Evolutionary conservation across 2,113 vertebrate genomes (phyloP).

Genomic region (Chrysochloris asiatica): DNA sequence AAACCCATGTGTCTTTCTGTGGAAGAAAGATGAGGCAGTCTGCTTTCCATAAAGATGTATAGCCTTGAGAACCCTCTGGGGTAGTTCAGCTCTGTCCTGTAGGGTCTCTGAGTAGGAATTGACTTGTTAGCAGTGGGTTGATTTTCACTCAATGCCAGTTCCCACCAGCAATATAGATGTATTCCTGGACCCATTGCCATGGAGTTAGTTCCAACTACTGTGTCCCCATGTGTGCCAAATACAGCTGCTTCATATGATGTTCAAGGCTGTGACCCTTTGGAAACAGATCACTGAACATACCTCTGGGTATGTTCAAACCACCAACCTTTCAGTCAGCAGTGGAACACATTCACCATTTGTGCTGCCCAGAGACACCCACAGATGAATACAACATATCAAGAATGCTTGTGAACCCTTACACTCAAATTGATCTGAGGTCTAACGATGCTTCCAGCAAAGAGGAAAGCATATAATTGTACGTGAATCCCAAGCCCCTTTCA

Average conservation of each 20-base stretch:
- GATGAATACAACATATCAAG: background rate
- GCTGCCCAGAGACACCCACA: background rate
- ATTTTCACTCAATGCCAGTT: no score
- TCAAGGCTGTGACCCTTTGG: background rate
- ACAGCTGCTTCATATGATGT: background rate
- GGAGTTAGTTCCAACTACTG: background rate
- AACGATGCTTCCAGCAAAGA: background rate
- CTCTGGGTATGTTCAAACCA: background rate
- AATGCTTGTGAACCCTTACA: background rate
- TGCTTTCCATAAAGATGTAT: no score
- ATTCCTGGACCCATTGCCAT: no score
- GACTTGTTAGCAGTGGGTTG: no score
- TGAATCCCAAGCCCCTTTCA: constrained; percentile 37
- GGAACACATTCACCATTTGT: background rate
- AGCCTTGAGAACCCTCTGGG: no score
- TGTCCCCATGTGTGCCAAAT: background rate
- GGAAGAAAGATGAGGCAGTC: no score
- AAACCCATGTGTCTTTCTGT: no score
- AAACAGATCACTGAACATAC: background rate
- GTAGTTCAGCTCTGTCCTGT: no score
- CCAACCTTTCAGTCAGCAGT: background rate
- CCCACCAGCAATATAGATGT: accelerated
- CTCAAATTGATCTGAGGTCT: background rate
- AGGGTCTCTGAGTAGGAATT: no score
- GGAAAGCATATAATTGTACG: background rate